Conservation (phyloP, 2,888 invertebrate genomes). For the Eutolmus rufibarbis region DNA sequence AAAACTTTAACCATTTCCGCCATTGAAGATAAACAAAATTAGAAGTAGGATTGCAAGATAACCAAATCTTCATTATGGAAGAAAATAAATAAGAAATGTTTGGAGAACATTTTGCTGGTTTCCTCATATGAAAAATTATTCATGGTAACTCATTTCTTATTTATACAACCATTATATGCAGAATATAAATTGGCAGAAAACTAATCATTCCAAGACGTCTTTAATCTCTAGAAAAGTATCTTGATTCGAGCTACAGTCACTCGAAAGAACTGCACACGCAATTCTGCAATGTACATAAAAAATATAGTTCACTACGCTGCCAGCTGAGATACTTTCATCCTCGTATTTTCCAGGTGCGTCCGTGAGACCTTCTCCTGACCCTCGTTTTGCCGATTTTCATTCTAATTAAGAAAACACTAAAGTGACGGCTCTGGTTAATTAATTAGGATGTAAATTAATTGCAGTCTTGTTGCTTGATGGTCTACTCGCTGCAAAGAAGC, state of each 20-base stretch:
- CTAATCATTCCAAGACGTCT: too few relatives aligned
- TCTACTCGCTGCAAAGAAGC: neutral
- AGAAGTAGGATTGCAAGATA: too few relatives aligned
- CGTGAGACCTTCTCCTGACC: slow-evolving; percentile 5
- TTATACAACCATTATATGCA: too few relatives aligned
- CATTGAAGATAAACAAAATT: too few relatives aligned
- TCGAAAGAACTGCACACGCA: neutral
- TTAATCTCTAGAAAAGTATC: too few relatives aligned
- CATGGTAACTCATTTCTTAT: too few relatives aligned
- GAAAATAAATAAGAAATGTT: too few relatives aligned
- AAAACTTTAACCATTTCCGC: too few relatives aligned
- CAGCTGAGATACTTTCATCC: neutral
- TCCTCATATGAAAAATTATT: too few relatives aligned
- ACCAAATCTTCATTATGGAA: too few relatives aligned
- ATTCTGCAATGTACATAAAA: slow-evolving; percentile 8
- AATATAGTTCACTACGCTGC: slow-evolving; percentile 4
- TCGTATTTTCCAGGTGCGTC: neutral
- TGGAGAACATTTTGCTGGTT: too few relatives aligned
- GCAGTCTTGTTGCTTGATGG: slow-evolving; percentile 10
- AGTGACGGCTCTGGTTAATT: slow-evolving; percentile 44
- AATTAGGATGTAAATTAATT: slow-evolving; percentile 47
- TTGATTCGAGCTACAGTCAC: neutral
- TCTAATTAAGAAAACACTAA: slow-evolving; percentile 37
- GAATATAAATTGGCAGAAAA: too few relatives aligned
- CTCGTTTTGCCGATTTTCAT: slow-evolving; percentile 4